phyloP scores from a whole-genome alignment of 2,113 vertebrate genomes.

The Tachycineta bicolor region DNA sequence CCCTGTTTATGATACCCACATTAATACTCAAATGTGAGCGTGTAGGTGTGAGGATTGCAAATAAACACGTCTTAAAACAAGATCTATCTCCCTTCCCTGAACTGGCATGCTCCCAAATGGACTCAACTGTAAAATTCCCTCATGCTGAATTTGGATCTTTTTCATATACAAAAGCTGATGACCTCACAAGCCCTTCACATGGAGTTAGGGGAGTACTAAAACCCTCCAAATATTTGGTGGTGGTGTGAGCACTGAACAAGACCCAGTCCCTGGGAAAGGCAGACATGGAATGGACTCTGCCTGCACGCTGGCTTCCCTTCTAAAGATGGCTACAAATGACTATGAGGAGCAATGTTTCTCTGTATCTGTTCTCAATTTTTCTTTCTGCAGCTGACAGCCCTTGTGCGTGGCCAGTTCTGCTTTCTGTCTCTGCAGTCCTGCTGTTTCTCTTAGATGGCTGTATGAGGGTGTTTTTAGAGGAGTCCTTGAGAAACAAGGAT shows the following conservation, averaged over 20 bases:
- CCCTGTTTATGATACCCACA: background rate
- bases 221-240: background rate
- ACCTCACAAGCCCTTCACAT: background rate
- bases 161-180: background rate
- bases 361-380: background rate
- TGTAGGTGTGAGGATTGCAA: constrained; percentile 11
- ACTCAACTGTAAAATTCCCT: background rate
- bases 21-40: background rate
- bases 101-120: background rate
- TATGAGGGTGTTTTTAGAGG: background rate
- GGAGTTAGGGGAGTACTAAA: background rate
- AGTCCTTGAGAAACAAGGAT: background rate
- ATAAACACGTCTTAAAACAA: constrained; percentile 57
- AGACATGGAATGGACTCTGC: background rate
- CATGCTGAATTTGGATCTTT: background rate
- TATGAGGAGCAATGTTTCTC: background rate
- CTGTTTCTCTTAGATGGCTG: background rate
- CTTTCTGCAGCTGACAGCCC: background rate
- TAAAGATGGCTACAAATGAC: background rate
- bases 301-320: background rate
- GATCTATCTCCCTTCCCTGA: background rate
- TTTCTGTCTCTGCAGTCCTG: background rate
- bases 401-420: background rate
- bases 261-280: background rate
- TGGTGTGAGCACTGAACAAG: background rate